Percentiles rank a stretch among this genome's conserved stretches.
These are phyloP conservation scores for Mugil cephalus DNA, from an alignment of 2,113 vertebrate genomes.

Conservation along the genomic window DNA sequence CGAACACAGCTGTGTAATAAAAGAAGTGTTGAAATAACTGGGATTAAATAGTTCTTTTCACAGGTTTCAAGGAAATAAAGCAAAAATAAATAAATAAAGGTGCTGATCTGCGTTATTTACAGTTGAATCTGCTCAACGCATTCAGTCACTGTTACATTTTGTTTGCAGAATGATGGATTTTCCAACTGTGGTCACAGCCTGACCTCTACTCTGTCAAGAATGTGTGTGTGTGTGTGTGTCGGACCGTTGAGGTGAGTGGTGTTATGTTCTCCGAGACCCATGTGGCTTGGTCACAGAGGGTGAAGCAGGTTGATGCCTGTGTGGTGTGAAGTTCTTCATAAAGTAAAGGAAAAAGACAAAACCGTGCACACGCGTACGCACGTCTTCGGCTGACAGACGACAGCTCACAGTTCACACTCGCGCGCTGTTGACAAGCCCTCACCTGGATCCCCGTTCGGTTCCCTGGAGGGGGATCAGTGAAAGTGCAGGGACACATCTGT, in stretches of 20 bases:
- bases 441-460: constrained; percentile 61
- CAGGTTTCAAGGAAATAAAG: neutral
- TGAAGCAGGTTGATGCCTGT: constrained; percentile 34
- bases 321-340: constrained; percentile 70
- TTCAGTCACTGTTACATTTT: neutral
- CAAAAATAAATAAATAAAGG: neutral
- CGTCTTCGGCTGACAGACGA: constrained; percentile 45
- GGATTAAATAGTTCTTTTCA: constrained; percentile 39
- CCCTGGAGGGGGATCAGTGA: constrained; percentile 57
- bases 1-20: constrained; percentile 51
- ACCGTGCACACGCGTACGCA: constrained; percentile 10
- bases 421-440: constrained; percentile 71
- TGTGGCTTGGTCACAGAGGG: constrained; percentile 35
- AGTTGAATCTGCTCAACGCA: constrained; percentile 1
- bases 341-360: constrained; percentile 51
- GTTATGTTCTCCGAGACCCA: constrained; percentile 23
- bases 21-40: constrained; percentile 35
- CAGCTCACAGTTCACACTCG: constrained; percentile 36
- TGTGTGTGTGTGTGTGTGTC: neutral
- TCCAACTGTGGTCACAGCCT: neutral
- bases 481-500: constrained; percentile 57
- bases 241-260: neutral
- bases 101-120: constrained; percentile 2
- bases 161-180: neutral
- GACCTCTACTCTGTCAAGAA: neutral